Percentiles rank a stretch among this genome's conserved stretches.
Conservation (phyloP, 2,113 vertebrate species). For the Ceratotherium simum region DNA sequence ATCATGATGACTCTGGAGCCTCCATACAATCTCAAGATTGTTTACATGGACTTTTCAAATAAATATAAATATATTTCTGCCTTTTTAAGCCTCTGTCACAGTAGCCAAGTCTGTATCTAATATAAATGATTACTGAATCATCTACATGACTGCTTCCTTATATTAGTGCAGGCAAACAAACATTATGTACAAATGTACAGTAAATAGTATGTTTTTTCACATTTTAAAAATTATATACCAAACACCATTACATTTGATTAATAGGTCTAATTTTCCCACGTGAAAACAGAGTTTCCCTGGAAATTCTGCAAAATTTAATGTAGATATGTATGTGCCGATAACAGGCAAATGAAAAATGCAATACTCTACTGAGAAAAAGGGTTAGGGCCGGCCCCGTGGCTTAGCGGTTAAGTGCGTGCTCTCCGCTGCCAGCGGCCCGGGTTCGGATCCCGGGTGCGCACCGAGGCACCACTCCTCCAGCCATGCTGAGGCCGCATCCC, state of each 20-base stretch:
- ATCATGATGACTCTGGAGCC: background rate
- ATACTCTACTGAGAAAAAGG: background rate
- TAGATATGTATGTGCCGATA: background rate
- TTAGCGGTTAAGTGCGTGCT: too few species aligned
- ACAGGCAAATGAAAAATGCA: background rate
- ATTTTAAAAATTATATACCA: constrained; percentile 47
- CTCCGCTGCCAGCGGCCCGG: too few species aligned
- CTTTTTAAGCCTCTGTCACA: background rate
- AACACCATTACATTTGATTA: constrained; percentile 13
- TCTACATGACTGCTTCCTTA: constrained; percentile 10
- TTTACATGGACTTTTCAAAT: background rate
- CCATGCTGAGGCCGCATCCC: too few species aligned
- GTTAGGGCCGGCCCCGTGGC: too few species aligned
- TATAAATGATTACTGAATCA: constrained; percentile 44
- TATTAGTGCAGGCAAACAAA: background rate
- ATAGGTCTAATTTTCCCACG: background rate
- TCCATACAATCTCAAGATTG: background rate
- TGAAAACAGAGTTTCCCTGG: constrained; percentile 25
- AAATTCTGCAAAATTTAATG: constrained; percentile 20
- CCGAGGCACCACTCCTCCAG: too few species aligned
- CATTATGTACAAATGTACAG: background rate
- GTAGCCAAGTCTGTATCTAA: background rate
- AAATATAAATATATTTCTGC: constrained; percentile 18
- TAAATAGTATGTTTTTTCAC: background rate
- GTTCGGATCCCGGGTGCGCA: too few species aligned